Conservation (phyloP, 2,797 vertebrate genomes). For the Thunnus albacares region DNA sequence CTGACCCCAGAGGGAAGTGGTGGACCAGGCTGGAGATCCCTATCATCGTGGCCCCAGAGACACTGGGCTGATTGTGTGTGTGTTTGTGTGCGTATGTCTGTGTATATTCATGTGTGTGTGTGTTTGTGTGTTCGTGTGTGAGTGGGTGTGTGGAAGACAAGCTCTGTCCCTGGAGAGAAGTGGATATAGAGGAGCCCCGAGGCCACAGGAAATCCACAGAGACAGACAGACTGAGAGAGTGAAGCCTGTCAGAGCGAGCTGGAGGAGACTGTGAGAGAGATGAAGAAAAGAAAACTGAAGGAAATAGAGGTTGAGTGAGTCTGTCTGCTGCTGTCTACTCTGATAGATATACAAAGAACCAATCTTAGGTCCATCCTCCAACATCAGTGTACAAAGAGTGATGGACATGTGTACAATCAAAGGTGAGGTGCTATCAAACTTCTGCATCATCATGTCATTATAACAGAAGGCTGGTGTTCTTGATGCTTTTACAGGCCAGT, state of each 20-base stretch:
- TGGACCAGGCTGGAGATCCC: constrained; percentile 80
- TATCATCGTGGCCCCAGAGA: constrained; percentile 80
- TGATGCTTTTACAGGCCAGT: not conserved
- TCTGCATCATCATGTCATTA: not conserved
- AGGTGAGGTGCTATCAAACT: constrained; percentile 34
- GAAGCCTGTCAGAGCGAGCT: constrained; percentile 79
- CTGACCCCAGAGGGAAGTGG: constrained; percentile 81
- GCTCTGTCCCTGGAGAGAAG: constrained; percentile 69
- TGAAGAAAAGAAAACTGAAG: constrained; percentile 30
- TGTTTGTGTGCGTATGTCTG: constrained; percentile 37
- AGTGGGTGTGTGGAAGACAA: constrained; percentile 54
- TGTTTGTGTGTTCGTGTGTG: constrained; percentile 39
- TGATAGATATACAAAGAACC: constrained; percentile 12
- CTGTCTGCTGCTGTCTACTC: constrained; percentile 35
- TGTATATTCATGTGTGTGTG: constrained; percentile 43
- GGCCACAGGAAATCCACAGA: constrained; percentile 87
- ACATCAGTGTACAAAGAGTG: constrained; percentile 18
- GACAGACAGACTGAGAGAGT: constrained; percentile 86
- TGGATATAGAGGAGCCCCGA: constrained; percentile 76
- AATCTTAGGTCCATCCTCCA: constrained; percentile 51
- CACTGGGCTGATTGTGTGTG: constrained; percentile 73
- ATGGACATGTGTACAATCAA: constrained; percentile 49
- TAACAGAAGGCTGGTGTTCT: not conserved
- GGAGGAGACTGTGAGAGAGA: constrained; percentile 50
- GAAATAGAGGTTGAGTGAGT: constrained; percentile 28